Conservation (phyloP, 2,797 vertebrate species). For the Thalassophryne amazonica region DNA sequence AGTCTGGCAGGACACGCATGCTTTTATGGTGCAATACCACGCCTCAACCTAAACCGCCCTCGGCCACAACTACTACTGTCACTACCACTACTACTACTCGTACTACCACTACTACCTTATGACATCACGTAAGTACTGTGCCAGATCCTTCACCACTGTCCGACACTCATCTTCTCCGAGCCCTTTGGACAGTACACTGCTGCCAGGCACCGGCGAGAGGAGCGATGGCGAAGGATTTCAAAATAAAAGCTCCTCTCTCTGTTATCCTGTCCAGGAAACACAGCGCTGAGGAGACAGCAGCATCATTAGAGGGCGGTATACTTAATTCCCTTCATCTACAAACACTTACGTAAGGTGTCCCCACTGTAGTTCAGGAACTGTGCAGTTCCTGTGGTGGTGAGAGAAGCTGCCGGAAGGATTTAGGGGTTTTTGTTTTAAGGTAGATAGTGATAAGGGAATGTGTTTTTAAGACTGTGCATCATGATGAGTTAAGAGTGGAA, state of each 20-base stretch:
- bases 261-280: conserved; percentile 74
- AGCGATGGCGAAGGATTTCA: conserved; percentile 58
- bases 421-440: conserved; percentile 1
- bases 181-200: conserved; percentile 83
- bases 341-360: conserved; percentile 53
- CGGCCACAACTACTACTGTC: conserved; percentile 26
- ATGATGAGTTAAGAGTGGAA: conserved; percentile 20
- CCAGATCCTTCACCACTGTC: conserved; percentile 6
- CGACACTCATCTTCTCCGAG: conserved; percentile 29
- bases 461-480: conserved; percentile 59
- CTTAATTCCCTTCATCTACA: conserved; percentile 2
- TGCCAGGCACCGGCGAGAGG: conserved; percentile 78
- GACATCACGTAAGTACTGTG: conserved; percentile 23
- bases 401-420: conserved; percentile 23
- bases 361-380: conserved; percentile 30
- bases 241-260: conserved; percentile 70
- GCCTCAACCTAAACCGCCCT: conserved; percentile 52
- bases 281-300: conserved; percentile 43
- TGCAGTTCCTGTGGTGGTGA: conserved; percentile 28
- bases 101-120: conserved; percentile 33
- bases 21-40: conserved; percentile 79
- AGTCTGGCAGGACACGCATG: conserved; percentile 89
- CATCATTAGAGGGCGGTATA: conserved; percentile 58
- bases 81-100: conserved; percentile 32
- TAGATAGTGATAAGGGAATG: conserved; percentile 59